Base-by-base conservation (phyloP, 1,140 invertebrate genomes). In the Trigoniulus corallinus region DNA sequence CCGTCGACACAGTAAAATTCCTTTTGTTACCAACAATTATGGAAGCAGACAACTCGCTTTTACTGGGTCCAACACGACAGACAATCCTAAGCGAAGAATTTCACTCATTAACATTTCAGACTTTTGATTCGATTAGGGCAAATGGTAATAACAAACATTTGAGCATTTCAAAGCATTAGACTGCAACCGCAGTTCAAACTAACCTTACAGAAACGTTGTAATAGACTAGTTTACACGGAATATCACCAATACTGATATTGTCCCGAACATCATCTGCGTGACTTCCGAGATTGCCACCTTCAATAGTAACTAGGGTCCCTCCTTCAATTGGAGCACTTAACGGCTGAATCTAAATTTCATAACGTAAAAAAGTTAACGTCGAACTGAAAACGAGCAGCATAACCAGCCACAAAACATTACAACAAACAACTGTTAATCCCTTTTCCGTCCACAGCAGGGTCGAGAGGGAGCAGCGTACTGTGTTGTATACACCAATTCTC, bases 261-360 rank as follows among this genome's bases (percentile, higher is more conserved):
- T 85, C 88, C 37, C 75, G 72, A 0, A 98, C 88, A 67, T 98
- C 93, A 60, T 84, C 81, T 58, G 85, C 78, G 54, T 80, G 81
- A 45, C 93, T 74, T 0, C 94, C 94, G 23, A 98, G 74, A 72
- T 98, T 96, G 61, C 87, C 85, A 4, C 95, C 95, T 70, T 87
- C 82, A 51, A 98, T 96, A 4, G 89, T 95, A 0, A 98, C 79
- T 27, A 89, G 65, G 21, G 95, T 98, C 1, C 94, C 94, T 24
- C 94, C 94, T 73, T 95, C 87, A 45, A 92, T 78, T 10, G 93
- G 95, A 13, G 94, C 94, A 64, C 84, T 89, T 22, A 88, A 62
- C 0, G 94, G 94, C 65, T 84, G 85, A 56, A 98, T 93, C 80
- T 83, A 61, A 3, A 23, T 45, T 45, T 45, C 20, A n/a, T n/a